phyloP scores from a whole-genome alignment of 2,888 invertebrate species.

The Sepioteuthis lessoniana region DNA sequence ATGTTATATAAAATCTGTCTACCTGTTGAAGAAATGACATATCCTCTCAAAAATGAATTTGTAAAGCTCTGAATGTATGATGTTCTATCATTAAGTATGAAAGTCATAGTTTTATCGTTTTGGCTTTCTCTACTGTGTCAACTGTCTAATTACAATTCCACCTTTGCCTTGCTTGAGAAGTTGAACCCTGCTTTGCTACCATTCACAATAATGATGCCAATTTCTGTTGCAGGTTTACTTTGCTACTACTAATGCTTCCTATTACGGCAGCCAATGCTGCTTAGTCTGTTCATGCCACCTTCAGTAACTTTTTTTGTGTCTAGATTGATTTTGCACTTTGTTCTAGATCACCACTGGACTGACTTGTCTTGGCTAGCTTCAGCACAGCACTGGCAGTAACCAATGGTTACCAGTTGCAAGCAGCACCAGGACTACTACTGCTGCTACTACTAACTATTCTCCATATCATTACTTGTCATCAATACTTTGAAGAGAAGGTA shows the following conservation, averaged over 20 bases:
- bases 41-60: not conserved
- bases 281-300: not conserved
- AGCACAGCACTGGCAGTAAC: not conserved
- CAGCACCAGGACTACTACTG: not conserved
- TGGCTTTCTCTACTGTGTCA: not conserved
- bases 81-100: not conserved
- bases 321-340: not conserved
- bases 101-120: not conserved
- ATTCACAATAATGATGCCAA: conserved; percentile 10
- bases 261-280: not conserved
- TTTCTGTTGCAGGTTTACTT: not conserved
- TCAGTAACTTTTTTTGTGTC: not conserved
- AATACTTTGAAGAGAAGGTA: not conserved
- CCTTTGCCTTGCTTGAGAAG: not conserved
- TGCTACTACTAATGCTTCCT: not conserved
- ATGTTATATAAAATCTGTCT: not conserved
- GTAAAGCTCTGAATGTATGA: not conserved
- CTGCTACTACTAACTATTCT: not conserved
- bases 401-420: conserved; percentile 23
- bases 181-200: not conserved
- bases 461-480: conserved; percentile 1
- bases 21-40: not conserved
- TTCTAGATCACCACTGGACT: not conserved
- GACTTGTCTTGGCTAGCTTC: not conserved
- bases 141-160: not conserved